Conservation (phyloP, 1,140 invertebrate genomes). For the Stenopsyche tienmushanensis region DNA sequence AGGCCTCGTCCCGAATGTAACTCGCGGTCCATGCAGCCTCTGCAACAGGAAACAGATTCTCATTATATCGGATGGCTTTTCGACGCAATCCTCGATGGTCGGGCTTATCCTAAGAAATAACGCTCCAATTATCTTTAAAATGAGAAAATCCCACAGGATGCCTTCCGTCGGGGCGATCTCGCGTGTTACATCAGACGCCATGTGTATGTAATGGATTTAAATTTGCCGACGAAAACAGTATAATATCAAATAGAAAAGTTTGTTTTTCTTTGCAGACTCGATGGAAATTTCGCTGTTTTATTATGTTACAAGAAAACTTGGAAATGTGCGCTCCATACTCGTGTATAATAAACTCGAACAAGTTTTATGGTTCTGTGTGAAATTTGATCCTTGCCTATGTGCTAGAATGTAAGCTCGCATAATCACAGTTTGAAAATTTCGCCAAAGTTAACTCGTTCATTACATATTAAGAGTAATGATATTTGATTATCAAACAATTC, state of each 20-base stretch:
- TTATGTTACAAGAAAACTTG: constrained; percentile 9
- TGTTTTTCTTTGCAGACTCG: constrained; percentile 28
- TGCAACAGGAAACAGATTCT: constrained; percentile 3
- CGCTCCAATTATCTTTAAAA: constrained; percentile 39
- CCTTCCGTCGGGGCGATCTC: constrained; percentile 1
- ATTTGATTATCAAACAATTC: too few relatives aligned
- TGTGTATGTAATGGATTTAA: constrained; percentile 39
- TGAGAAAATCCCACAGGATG: constrained; percentile 23
- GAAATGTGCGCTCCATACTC: constrained; percentile 15
- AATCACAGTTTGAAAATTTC: too few relatives aligned
- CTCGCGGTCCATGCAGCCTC: background rate
- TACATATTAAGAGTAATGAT: too few relatives aligned
- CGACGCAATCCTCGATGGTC: constrained; percentile 28
- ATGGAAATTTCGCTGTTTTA: constrained; percentile 17
- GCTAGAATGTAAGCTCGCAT: too few relatives aligned
- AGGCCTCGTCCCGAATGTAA: background rate
- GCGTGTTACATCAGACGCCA: constrained; percentile 28
- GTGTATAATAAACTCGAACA: constrained; percentile 18
- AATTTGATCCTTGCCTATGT: background rate
- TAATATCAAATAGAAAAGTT: constrained; percentile 34
- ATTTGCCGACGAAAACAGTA: constrained; percentile 33
- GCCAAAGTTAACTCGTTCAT: too few relatives aligned
- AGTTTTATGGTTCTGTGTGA: constrained; percentile 10
- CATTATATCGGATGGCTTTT: constrained; percentile 31
- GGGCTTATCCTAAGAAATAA: constrained; percentile 34